Conservation (phyloP, 1,140 invertebrate genomes). For the Camponotus pennsylvanicus region DNA sequence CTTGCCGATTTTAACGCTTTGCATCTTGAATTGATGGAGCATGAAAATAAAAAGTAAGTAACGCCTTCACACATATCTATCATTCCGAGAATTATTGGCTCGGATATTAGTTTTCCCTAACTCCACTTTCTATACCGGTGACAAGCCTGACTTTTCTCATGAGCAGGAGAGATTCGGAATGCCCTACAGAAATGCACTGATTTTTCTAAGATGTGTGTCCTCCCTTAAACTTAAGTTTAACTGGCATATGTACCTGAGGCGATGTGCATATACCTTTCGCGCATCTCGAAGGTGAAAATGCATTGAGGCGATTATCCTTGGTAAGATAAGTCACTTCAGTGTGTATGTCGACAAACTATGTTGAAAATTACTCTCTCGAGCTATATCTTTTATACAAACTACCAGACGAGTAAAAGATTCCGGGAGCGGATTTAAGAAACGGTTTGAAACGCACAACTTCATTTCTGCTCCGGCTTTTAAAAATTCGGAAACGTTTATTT, state of each 20-base stretch:
- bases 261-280: conserved; percentile 62
- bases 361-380: conserved; percentile 71
- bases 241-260: conserved; percentile 66
- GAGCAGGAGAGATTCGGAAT: conserved; percentile 74
- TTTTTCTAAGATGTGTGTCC: conserved; percentile 69
- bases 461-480: too few species aligned
- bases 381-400: conserved; percentile 54
- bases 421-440: conserved; percentile 32
- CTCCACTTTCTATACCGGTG: neutral
- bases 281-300: conserved; percentile 67
- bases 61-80: conserved; percentile 30
- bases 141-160: conserved; percentile 57
- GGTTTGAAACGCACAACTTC: neutral
- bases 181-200: conserved; percentile 78
- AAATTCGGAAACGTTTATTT: neutral
- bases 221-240: conserved; percentile 66
- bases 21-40: neutral
- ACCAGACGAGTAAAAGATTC: conserved; percentile 65
- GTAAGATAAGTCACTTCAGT: conserved; percentile 77
- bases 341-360: conserved; percentile 73
- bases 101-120: conserved; percentile 25
- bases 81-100: conserved; percentile 11
- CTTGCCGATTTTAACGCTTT: neutral
- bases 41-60: conserved; percentile 23
- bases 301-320: conserved; percentile 66